Evolutionary conservation across 2,113 vertebrate genomes (phyloP).

Genomic region (Stictonetta naevosa): DNA sequence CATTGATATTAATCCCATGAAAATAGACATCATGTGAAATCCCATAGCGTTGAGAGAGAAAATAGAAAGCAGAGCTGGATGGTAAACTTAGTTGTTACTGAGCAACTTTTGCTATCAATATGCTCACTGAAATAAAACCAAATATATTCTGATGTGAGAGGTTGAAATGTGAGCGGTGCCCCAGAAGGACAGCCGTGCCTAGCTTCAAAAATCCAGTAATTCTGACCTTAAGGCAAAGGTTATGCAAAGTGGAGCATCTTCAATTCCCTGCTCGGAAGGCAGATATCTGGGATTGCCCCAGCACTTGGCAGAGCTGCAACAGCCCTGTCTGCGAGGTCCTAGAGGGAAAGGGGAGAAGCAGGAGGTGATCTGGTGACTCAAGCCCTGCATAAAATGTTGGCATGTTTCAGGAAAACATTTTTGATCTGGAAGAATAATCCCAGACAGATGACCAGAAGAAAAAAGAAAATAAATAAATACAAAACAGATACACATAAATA

Average conservation of each 20-base stretch:
- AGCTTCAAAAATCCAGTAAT: not conserved
- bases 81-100: not conserved
- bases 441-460: not conserved
- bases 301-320: rapidly evolving
- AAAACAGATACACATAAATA: not conserved
- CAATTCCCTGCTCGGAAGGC: not conserved
- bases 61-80: not conserved
- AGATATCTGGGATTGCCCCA: not conserved
- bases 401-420: not conserved
- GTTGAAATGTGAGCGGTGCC: not conserved
- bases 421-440: not conserved
- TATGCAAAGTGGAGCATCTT: not conserved
- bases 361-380: not conserved
- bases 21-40: not conserved
- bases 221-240: slow-evolving; percentile 8
- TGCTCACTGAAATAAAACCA: not conserved
- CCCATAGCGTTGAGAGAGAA: not conserved
- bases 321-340: not conserved
- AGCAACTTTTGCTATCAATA: not conserved
- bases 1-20: slow-evolving; percentile 5
- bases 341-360: not conserved
- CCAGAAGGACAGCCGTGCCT: not conserved
- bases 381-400: not conserved
- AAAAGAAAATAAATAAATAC: not conserved
- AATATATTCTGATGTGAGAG: not conserved